Evolutionary conservation across 2,113 vertebrate species (phyloP).

Genomic region (Brachypteracias leptosomus): DNA sequence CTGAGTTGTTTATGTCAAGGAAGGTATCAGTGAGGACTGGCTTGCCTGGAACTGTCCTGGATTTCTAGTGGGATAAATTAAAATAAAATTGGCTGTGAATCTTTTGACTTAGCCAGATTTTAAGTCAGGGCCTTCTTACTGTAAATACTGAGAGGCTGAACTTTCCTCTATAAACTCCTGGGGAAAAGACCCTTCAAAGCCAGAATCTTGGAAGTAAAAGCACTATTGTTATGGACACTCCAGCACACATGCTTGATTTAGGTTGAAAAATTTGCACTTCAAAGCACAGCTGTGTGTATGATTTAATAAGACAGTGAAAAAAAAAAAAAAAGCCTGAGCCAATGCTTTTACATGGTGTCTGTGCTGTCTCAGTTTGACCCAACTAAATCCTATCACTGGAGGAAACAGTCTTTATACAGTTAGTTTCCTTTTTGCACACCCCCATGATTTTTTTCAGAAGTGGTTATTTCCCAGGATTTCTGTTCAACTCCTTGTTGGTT

Average conservation of each 20-base stretch:
- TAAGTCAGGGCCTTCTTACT: not conserved
- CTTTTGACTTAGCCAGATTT: not conserved
- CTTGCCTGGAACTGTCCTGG: not conserved
- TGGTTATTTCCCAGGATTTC: conserved; percentile 51
- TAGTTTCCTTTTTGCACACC: not conserved
- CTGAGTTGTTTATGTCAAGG: not conserved
- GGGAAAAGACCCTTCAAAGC: not conserved
- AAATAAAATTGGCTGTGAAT: not conserved
- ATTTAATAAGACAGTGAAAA: not conserved
- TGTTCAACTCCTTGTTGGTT: conserved; percentile 22
- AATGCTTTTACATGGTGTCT: not conserved
- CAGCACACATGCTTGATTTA: not conserved
- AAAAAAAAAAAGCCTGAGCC: not conserved
- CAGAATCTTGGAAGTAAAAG: not conserved
- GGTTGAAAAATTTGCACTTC: conserved; percentile 18
- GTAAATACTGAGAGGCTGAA: not conserved
- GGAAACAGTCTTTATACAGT: conserved; percentile 7
- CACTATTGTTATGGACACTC: not conserved
- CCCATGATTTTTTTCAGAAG: conserved; percentile 12
- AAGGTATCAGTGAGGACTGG: not conserved
- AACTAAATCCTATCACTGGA: not conserved
- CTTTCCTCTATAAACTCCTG: not conserved
- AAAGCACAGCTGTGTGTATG: conserved; percentile 10
- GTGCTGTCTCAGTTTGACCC: conserved; percentile 9
- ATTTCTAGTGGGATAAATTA: not conserved